Evolutionary conservation across 2,797 vertebrate species (phyloP).

Genomic region (Lacerta agilis): DNA sequence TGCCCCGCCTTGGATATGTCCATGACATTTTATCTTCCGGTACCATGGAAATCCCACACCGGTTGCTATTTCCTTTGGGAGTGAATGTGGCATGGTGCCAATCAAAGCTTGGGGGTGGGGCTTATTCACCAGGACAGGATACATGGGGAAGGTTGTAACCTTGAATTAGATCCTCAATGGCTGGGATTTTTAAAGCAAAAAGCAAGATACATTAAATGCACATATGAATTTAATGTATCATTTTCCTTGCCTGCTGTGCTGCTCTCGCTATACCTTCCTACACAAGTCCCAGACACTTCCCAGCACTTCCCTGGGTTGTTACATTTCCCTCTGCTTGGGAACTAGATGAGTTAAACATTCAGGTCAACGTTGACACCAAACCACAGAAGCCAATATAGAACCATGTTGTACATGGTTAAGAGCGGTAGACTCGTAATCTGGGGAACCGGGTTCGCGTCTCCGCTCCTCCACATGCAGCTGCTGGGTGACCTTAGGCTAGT

Average conservation of each 20-base stretch:
- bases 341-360: neutral
- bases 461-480: too few species aligned
- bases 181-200: neutral
- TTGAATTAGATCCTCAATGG: neutral
- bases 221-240: neutral
- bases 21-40: neutral
- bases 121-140: neutral
- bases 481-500: too few species aligned
- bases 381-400: neutral
- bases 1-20: too few species aligned
- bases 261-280: too few species aligned
- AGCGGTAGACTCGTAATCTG: too few species aligned
- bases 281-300: neutral
- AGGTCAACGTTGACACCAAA: neutral
- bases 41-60: neutral
- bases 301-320: neutral
- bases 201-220: neutral
- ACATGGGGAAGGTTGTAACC: neutral
- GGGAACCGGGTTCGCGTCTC: too few species aligned
- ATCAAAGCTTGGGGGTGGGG: neutral
- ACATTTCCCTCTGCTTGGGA: neutral
- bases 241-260: too few species aligned
- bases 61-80: neutral
- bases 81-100: neutral
- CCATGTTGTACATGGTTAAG: neutral